Base-by-base conservation (phyloP, 2,113 vertebrate species). In the Rhinogobius similis region DNA sequence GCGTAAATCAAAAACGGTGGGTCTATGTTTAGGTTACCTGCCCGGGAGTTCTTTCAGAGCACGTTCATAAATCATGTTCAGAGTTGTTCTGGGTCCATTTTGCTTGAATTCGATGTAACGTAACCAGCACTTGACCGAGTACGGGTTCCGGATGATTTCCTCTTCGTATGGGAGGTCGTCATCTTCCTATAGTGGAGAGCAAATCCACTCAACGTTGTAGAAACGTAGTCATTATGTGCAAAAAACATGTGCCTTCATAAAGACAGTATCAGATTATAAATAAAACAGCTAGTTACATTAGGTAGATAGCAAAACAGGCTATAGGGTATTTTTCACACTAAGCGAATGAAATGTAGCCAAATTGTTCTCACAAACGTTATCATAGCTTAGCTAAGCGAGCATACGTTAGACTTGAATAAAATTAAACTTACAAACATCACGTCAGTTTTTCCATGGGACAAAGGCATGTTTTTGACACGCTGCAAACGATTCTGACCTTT, bases 131-230 rank as follows among this genome's bases (percentile, higher is more conserved):
- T 97, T 96, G 66, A 98, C 95, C 0, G 95, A 98, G 73, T 96
- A 98, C 0, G 96, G 96, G 81, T 97, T 97, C 50, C 96, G 90
- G 86, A 97, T 95, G 50, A 98, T 98, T 82, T 98, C 96, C 76
- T 98, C 96, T 83, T 98, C 96, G 9, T 97, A 97, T 2, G 96
- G 95, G 14, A 98, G 86, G 79, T 98, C 96, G 82, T 97, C 96
- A 46, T 97, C 95, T 48, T 98, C 95, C 96, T 97, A 70, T 27
- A 26, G 26, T 5, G 6, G 52, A n/a, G 23, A 1, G 55, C 1
- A 41, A 1, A 10, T 44, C 61, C 26, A 75, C 50, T 67, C 14
- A 8, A 71, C 13, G 68, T 5, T 11, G 65, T 3, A 29, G 3
- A 8, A 0, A 23, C 56, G 5, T 50, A 2, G 16, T 18, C 20